Evolutionary conservation across 1,140 invertebrate species (phyloP).

Genomic region (Bombus consobrinus): DNA sequence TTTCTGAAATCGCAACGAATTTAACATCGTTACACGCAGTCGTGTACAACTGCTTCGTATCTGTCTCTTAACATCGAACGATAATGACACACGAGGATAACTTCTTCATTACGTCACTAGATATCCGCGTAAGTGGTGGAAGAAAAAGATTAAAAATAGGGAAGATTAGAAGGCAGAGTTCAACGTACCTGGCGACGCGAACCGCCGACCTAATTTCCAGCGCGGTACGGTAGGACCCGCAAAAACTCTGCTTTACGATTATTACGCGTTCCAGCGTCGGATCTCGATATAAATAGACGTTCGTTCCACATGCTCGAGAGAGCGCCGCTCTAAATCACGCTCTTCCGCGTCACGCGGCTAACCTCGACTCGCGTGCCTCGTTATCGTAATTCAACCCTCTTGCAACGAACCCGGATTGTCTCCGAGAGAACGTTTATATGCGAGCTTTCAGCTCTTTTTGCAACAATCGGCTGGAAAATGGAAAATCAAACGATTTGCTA

Average conservation of each 20-base stretch:
- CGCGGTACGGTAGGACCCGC: neutral
- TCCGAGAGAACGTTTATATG: slow-evolving; percentile 25
- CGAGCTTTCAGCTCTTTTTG: neutral
- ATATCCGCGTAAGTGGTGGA: neutral
- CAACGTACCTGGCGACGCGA: neutral
- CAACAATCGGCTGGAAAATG: neutral
- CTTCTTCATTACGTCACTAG: too few relatives aligned
- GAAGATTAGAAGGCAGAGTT: neutral
- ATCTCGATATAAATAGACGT: slow-evolving; percentile 56
- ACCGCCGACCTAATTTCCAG: slow-evolving; percentile 33
- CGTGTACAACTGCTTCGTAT: fast-evolving
- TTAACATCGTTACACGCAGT: too few relatives aligned
- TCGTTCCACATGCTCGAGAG: slow-evolving; percentile 12
- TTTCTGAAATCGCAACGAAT: too few relatives aligned
- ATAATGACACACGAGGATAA: too few relatives aligned
- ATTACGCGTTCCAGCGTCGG: slow-evolving; percentile 50
- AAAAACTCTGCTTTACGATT: slow-evolving; percentile 55
- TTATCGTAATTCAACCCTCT: slow-evolving; percentile 57
- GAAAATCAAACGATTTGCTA: neutral
- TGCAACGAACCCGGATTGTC: slow-evolving; percentile 21
- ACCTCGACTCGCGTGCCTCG: slow-evolving; percentile 4
- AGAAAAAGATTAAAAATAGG: neutral
- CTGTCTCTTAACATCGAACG: too few relatives aligned
- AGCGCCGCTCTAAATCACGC: slow-evolving; percentile 45
- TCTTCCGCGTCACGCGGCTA: slow-evolving; percentile 38